Conservation (phyloP, 1,140 invertebrate species). For the Coptotermes formosanus region DNA sequence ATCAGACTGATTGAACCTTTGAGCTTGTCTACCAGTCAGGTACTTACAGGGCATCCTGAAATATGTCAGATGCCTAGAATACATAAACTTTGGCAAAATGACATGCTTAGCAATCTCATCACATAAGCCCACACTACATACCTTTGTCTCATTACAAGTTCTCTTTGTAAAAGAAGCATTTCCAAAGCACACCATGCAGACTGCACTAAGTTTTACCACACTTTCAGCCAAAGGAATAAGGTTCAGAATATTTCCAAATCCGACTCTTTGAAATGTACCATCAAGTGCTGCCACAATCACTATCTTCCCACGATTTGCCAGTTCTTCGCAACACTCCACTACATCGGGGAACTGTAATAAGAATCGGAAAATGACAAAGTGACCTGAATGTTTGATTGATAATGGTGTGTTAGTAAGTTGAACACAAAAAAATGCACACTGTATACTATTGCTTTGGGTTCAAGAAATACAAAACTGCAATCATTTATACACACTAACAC, state of each 20-base stretch:
- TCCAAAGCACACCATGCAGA: constrained; percentile 60
- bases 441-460: too few relatives aligned
- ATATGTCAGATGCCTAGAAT: too few relatives aligned
- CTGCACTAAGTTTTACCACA: constrained; percentile 61
- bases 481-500: too few relatives aligned
- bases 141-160: constrained; percentile 52
- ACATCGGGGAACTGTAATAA: constrained; percentile 58
- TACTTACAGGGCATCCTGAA: too few relatives aligned
- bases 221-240: constrained; percentile 66
- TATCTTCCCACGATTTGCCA: constrained; percentile 61
- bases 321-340: constrained; percentile 55
- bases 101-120: too few relatives aligned
- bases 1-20: too few relatives aligned
- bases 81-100: too few relatives aligned
- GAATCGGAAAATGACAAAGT: constrained; percentile 30
- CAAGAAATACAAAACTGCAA: too few relatives aligned
- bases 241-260: constrained; percentile 59
- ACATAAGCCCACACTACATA: constrained; percentile 37
- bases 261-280: constrained; percentile 60
- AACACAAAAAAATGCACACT: too few relatives aligned
- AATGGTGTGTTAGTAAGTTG: too few relatives aligned
- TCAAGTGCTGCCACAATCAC: constrained; percentile 65
- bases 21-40: too few relatives aligned
- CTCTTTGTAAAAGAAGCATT: constrained; percentile 63
- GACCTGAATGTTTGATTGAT: constrained; percentile 20